Evolutionary conservation across 2,888 invertebrate genomes (phyloP), one percentile per base, ranked within the genome.

Genomic region (Chrysopilus asiliformis): DNA sequence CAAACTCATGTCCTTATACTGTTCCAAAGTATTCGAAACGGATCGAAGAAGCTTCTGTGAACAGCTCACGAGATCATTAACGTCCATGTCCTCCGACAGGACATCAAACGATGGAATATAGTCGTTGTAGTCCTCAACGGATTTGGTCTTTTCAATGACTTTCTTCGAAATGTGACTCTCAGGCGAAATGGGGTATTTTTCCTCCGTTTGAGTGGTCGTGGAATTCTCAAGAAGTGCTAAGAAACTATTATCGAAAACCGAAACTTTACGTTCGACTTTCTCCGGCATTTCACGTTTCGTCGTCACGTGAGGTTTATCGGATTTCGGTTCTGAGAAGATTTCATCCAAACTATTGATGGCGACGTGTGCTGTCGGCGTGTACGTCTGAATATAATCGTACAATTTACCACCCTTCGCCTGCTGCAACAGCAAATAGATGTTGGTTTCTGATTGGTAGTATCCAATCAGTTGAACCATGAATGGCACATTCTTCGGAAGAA

Each of bases 381-480:
- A 53, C 18, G 52, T 51, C 35, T 51, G 48, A 19, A 62, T 49
- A 30, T 58, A 59, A 34, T 63, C 61, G 20, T 53, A 57, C 2
- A 62, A 49, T 12, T 53, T 53, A 2, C 62, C 62, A 10, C 63
- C 62, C 35, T 57, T 57, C 2, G 60, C 61, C 41, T 59, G 55
- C 32, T 55, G 49, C 0, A 64, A 47, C 4, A 64, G 43, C 20
- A 64, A 45, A 39, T 59, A 64, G 19, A 64, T 54, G 39, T 59
- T 58, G 25, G 59, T 55, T 10, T 62, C 60, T 2, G 63, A 60
- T 39, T 62, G 59, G 36, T 59, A 61, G 39, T 57, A 64, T 30
- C 55, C 56, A 38, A 59, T 34, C 22, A 64, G 36, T 19, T 53
- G 51, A 2, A 58, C 53, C 64, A 64, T 64, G 27, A 56, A 64